Evolutionary conservation across 2,888 invertebrate genomes (phyloP).

Genomic region (Agonopterix subpropinquella): DNA sequence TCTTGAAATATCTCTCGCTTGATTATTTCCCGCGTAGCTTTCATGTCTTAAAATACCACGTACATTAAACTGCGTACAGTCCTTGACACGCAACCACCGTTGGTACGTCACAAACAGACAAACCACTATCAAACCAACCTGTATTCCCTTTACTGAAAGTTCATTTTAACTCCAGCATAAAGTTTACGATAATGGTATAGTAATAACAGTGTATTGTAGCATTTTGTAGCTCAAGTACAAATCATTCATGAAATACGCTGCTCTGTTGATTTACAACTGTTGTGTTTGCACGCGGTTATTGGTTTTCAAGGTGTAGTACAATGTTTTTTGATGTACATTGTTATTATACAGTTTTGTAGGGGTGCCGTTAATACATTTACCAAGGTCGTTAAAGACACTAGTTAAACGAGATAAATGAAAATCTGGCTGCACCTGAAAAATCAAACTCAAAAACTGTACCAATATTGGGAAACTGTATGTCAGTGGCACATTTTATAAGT

Average conservation of each 20-base stretch:
- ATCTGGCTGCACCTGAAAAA: too few species aligned
- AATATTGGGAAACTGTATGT: too few species aligned
- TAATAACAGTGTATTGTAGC: slow-evolving; percentile 31
- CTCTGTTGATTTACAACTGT: slow-evolving; percentile 37
- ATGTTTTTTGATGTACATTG: too few species aligned
- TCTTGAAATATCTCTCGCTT: too few species aligned
- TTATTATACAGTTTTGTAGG: too few species aligned
- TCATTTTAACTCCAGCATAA: neutral
- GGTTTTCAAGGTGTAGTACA: slow-evolving; percentile 24
- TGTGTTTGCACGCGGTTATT: slow-evolving; percentile 31
- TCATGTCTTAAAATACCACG: slow-evolving; percentile 22
- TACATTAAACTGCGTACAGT: slow-evolving; percentile 17
- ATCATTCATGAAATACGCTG: slow-evolving; percentile 54
- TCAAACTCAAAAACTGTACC: too few species aligned
- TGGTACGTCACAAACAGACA: slow-evolving; percentile 14
- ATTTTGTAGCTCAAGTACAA: slow-evolving; percentile 48
- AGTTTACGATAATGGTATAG: slow-evolving; percentile 11
- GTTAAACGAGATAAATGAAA: too few species aligned
- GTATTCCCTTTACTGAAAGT: neutral
- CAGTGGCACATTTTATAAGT: too few species aligned
- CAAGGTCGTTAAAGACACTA: too few species aligned
- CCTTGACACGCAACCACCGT: slow-evolving; percentile 48
- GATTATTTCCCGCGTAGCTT: slow-evolving; percentile 8
- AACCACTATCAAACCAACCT: slow-evolving; percentile 8
- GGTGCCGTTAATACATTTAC: too few species aligned